Evolutionary conservation across 2,888 invertebrate genomes (phyloP).

Genomic region (Campopleginae sp.): DNA sequence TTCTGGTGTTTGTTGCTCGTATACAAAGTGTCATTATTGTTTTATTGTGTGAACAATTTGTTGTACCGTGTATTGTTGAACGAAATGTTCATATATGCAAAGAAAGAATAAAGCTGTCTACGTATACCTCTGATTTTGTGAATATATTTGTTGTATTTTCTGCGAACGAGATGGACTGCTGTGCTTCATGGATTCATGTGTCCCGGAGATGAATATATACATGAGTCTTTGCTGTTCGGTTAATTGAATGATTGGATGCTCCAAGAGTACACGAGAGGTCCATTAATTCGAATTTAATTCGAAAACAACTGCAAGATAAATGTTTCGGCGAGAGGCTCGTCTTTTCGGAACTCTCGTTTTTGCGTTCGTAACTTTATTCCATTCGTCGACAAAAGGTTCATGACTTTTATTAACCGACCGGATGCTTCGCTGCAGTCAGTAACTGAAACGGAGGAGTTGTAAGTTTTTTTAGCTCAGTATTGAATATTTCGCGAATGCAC

Average conservation of each 20-base stretch:
- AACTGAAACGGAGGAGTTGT: not conserved
- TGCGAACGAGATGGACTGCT: not conserved
- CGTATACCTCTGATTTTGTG: not conserved
- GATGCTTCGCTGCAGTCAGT: not conserved
- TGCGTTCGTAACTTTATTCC: not conserved
- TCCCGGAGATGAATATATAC: not conserved
- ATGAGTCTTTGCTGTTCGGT: not conserved
- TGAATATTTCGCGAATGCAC: too few relatives aligned
- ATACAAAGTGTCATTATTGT: not conserved
- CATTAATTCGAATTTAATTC: not conserved
- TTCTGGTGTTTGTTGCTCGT: not conserved
- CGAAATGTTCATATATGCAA: not conserved
- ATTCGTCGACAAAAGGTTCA: not conserved
- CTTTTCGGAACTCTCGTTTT: not conserved
- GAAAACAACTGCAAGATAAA: not conserved
- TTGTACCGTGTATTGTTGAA: not conserved
- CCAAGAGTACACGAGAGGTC: not conserved
- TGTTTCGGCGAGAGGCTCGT: not conserved
- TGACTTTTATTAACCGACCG: not conserved
- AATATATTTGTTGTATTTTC: not conserved
- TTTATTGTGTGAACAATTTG: not conserved
- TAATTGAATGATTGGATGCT: conserved; percentile 5
- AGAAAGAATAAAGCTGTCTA: not conserved
- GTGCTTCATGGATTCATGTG: not conserved
- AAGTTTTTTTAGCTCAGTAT: too few relatives aligned